Evolutionary conservation across 2,888 invertebrate species (phyloP).

Genomic region (Emesis russula): DNA sequence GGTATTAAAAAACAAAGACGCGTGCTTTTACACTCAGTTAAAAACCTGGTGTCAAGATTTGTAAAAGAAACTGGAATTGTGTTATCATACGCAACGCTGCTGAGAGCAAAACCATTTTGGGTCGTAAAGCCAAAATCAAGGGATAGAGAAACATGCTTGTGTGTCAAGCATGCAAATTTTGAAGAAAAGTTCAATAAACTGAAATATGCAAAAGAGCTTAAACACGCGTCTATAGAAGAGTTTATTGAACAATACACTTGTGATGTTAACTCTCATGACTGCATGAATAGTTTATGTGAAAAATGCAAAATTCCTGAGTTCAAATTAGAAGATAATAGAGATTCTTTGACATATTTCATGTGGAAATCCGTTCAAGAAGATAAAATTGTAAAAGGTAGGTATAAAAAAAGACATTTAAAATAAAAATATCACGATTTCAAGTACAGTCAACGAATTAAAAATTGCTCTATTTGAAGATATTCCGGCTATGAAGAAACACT

Average conservation of each 20-base stretch:
- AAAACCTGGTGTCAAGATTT: constrained; percentile 66
- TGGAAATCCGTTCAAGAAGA: neutral
- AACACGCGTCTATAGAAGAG: neutral
- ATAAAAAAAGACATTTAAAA: neutral
- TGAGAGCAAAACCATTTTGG: constrained; percentile 83
- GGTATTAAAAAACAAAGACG: constrained; percentile 82
- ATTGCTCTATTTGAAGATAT: neutral
- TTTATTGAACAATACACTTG: neutral
- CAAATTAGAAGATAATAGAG: neutral
- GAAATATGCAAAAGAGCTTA: neutral
- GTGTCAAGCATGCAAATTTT: constrained; percentile 70
- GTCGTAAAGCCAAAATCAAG: constrained; percentile 75
- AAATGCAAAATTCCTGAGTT: neutral
- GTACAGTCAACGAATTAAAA: constrained; percentile 7
- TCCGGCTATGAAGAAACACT: neutral
- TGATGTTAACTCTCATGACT: neutral
- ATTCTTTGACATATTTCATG: neutral
- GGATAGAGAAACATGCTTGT: constrained; percentile 81
- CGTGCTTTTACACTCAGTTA: constrained; percentile 48
- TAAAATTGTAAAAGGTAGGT: neutral
- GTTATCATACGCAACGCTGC: constrained; percentile 74
- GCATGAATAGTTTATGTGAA: neutral
- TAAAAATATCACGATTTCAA: neutral
- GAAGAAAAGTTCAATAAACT: constrained; percentile 2
- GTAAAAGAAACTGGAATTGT: constrained; percentile 72